A percentile compares a stretch with the other conserved stretches of the same genome.
phyloP scores from a whole-genome alignment of 1,140 invertebrate genomes.

The Semibalanus balanoides region DNA sequence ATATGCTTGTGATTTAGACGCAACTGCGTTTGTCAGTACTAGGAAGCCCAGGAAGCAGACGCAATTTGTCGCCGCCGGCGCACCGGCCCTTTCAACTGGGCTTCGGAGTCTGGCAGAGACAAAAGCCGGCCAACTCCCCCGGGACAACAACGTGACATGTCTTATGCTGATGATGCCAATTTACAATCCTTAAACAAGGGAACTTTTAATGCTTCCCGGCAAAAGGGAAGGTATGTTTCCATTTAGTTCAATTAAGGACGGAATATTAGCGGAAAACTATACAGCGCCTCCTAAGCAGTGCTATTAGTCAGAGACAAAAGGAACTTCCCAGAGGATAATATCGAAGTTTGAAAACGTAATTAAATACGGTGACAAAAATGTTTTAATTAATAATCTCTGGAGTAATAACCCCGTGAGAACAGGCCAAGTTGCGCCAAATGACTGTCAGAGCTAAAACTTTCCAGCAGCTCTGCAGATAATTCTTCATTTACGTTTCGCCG shows the following conservation, averaged over 20 bases:
- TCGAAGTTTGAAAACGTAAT: slow-evolving; percentile 2
- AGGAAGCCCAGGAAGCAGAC: background rate
- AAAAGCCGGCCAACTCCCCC: background rate
- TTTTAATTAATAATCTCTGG: slow-evolving; percentile 1
- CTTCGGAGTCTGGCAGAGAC: background rate
- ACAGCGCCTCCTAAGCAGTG: background rate
- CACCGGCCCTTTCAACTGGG: background rate
- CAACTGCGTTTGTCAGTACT: background rate
- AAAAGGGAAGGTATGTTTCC: slow-evolving; percentile 2
- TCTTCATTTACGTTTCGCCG: background rate
- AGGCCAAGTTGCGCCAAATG: background rate
- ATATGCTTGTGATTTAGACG: background rate
- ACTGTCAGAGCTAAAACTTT: background rate
- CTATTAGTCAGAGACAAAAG: slow-evolving; percentile 2
- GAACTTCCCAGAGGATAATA: background rate
- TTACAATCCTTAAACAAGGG: slow-evolving; percentile 1
- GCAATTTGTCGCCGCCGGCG: background rate
- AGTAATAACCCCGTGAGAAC: background rate
- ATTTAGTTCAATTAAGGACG: slow-evolving; percentile 1
- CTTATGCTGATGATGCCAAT: background rate
- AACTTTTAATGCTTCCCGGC: background rate
- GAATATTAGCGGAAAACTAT: slow-evolving; percentile 2
- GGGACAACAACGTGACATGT: background rate
- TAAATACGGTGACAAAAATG: slow-evolving; percentile 2
- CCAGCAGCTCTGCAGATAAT: background rate